Conservation (phyloP, 2,113 vertebrate genomes). For the Ranitomeya imitator region DNA sequence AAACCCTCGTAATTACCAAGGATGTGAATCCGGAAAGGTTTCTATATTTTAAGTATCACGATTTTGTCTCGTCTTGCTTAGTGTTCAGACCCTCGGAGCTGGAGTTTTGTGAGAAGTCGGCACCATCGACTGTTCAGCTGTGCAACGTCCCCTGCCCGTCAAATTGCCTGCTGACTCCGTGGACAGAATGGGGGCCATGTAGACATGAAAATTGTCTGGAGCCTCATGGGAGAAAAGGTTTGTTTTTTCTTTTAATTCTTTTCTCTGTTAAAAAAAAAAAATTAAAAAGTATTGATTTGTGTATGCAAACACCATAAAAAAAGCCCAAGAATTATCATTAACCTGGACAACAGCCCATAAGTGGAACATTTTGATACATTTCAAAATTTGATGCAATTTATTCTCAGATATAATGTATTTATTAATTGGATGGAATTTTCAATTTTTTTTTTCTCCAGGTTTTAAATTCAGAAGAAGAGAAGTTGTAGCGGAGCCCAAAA, state of each 20-base stretch:
- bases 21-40: too few species aligned
- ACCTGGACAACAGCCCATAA: neutral
- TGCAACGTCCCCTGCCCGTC: slow-evolving; percentile 82
- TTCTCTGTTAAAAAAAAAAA: neutral
- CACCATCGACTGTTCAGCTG: slow-evolving; percentile 76
- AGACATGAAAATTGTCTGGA: slow-evolving; percentile 85
- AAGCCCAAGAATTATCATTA: neutral
- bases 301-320: neutral
- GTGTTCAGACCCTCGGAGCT: slow-evolving; percentile 83
- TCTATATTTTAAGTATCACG: neutral
- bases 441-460: slow-evolving; percentile 68
- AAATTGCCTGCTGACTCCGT: slow-evolving; percentile 79
- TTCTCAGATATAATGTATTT: too few species aligned
- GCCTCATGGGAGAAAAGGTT: slow-evolving; percentile 85
- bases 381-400: neutral
- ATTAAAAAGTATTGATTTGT: neutral
- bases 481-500: slow-evolving; percentile 73
- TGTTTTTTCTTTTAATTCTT: neutral
- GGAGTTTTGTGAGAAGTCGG: slow-evolving; percentile 75
- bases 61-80: slow-evolving; percentile 57
- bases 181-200: slow-evolving; percentile 86
- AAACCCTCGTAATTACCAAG: too few species aligned
- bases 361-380: neutral
- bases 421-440: neutral
- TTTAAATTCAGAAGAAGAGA: slow-evolving; percentile 83